These are phyloP conservation scores for Diachasmimorpha longicaudata DNA, from an alignment of 1,140 invertebrate genomes.

Conservation along the genomic window DNA sequence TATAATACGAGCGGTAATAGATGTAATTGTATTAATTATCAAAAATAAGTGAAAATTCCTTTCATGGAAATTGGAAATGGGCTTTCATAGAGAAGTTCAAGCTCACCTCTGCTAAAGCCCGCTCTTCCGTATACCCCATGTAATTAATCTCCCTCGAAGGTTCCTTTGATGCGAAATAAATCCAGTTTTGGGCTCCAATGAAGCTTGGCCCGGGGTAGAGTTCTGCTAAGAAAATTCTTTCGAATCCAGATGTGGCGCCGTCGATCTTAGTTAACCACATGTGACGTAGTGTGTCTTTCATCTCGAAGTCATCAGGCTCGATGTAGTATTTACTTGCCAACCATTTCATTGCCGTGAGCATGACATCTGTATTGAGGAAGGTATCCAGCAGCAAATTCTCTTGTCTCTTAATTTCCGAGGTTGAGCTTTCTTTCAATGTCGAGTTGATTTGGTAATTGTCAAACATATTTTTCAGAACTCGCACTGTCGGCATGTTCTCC, in stretches of 20 bases:
- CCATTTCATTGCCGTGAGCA: conserved; percentile 66
- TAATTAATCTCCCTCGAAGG: conserved; percentile 72
- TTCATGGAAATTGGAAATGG: neutral
- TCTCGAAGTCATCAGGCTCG: conserved; percentile 55
- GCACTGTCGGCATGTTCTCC: conserved; percentile 58
- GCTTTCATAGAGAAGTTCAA: neutral
- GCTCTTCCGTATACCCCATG: conserved; percentile 76
- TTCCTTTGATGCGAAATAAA: conserved; percentile 80
- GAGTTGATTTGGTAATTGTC: conserved; percentile 78
- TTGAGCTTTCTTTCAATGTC: conserved; percentile 75
- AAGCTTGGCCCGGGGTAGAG: conserved; percentile 70
- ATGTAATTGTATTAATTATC: too few relatives aligned
- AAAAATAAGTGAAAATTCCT: neutral
- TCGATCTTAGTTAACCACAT: conserved; percentile 84
- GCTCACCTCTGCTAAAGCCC: conserved; percentile 73
- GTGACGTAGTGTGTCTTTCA: conserved; percentile 74
- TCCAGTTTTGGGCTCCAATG: conserved; percentile 85
- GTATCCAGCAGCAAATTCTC: conserved; percentile 67
- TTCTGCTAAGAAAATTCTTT: conserved; percentile 88
- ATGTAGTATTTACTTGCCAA: conserved; percentile 61
- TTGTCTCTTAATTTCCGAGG: conserved; percentile 64
- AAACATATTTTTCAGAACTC: conserved; percentile 69
- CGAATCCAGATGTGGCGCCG: conserved; percentile 82
- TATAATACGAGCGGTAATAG: too few relatives aligned
- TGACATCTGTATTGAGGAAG: conserved; percentile 67